Conservation (phyloP, 2,888 invertebrate genomes). For the Conchocele bisecta region DNA sequence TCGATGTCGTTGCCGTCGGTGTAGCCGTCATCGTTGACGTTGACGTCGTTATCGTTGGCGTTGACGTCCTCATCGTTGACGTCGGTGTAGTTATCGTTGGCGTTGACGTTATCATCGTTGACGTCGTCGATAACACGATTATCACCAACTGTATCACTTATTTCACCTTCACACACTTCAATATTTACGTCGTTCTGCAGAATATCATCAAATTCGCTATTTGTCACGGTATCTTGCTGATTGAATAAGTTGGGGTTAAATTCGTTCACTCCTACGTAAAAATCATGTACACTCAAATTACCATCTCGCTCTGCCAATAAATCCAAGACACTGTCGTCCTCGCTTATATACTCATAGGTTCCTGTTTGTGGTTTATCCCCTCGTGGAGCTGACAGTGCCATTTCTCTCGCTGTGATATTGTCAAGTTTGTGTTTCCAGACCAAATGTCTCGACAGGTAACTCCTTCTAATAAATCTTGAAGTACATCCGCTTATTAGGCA, state of each 20-base stretch:
- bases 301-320: conserved; percentile 7
- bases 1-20: too few species aligned
- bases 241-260: not conserved
- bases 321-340: not conserved
- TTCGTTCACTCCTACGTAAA: too few species aligned
- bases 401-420: not conserved
- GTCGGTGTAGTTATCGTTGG: not conserved
- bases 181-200: not conserved
- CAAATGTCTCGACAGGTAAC: conserved; percentile 9
- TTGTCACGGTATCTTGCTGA: too few species aligned
- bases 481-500: not conserved
- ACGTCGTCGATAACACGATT: not conserved
- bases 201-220: too few species aligned
- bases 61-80: not conserved
- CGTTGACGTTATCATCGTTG: not conserved
- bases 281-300: too few species aligned
- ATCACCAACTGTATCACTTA: not conserved
- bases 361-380: not conserved
- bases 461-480: conserved; percentile 18
- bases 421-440: not conserved
- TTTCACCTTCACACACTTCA: not conserved
- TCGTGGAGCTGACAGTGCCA: not conserved
- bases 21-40: too few species aligned
- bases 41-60: not conserved
- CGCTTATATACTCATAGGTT: conserved; percentile 5